A percentile compares a stretch with the other conserved stretches of the same genome.
These are phyloP conservation scores for Salvator merianae DNA, from an alignment of 2,113 vertebrate species.

Conservation along the genomic window DNA sequence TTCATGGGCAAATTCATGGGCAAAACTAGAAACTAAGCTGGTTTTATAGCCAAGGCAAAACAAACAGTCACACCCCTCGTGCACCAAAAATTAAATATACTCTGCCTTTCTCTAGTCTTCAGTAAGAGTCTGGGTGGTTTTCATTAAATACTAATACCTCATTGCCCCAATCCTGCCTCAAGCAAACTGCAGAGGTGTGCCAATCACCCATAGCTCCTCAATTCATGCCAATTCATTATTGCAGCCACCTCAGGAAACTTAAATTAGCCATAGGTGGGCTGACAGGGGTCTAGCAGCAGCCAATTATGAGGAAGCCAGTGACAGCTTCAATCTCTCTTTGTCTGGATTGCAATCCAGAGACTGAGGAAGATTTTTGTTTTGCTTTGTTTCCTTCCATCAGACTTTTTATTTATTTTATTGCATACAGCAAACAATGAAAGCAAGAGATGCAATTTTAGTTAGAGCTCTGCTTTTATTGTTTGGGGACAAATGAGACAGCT, in stretches of 20 bases:
- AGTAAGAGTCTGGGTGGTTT: neutral
- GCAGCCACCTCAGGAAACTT: rapidly evolving
- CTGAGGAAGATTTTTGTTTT: neutral
- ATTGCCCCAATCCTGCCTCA: neutral
- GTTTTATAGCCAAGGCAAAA: neutral
- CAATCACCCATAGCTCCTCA: neutral
- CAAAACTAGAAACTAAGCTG: neutral
- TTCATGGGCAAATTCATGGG: neutral
- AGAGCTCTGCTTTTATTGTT: neutral
- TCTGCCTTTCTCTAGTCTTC: neutral
- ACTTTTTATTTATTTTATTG: neutral
- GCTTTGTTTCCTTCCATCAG: neutral
- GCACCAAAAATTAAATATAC: neutral
- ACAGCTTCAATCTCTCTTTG: neutral
- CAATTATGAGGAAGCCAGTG: neutral
- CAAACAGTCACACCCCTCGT: neutral
- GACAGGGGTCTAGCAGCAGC: rapidly evolving
- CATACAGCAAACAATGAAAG: neutral
- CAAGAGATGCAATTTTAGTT: rapidly evolving
- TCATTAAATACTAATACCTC: neutral
- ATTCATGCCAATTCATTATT: rapidly evolving
- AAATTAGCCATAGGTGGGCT: slow-evolving; percentile 8
- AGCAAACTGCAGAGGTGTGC: neutral
- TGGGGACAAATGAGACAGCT: rapidly evolving
- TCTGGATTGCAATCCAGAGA: neutral